Conservation (phyloP, 2,797 vertebrate species). For the Tamandua tetradactyla region DNA sequence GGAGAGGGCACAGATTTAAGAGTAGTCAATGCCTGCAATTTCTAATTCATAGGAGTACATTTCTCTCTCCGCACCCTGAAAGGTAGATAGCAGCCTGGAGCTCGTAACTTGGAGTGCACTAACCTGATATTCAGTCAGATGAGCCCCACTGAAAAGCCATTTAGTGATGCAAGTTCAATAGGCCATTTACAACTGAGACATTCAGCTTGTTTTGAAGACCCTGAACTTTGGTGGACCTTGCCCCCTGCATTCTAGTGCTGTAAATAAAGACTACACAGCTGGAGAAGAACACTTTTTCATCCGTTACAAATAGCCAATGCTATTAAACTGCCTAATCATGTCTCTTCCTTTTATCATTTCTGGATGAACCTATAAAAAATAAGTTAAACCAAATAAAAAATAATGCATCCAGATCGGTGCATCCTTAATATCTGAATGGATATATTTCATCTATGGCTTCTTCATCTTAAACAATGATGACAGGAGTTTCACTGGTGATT, state of each 20-base stretch:
- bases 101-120: neutral
- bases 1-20: neutral
- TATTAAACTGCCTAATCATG: neutral
- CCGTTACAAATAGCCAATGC: neutral
- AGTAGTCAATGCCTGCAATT: neutral
- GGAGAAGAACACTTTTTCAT: conserved; percentile 47
- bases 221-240: conserved; percentile 47
- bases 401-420: neutral
- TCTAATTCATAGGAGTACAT: neutral
- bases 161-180: conserved; percentile 2
- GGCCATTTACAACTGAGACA: conserved; percentile 24
- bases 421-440: conserved; percentile 3
- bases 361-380: conserved; percentile 25
- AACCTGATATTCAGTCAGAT: neutral
- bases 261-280: conserved; percentile 9
- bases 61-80: neutral
- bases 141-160: neutral
- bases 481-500: neutral
- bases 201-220: conserved; percentile 25
- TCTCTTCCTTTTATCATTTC: conserved; percentile 43
- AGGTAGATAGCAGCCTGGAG: neutral
- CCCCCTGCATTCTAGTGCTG: neutral
- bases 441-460: conserved; percentile 25
- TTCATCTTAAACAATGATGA: conserved; percentile 13
- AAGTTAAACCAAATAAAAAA: conserved; percentile 46